Evolutionary conservation across 2,797 vertebrate species (phyloP).

Genomic region (Toxotes lorentzi): DNA sequence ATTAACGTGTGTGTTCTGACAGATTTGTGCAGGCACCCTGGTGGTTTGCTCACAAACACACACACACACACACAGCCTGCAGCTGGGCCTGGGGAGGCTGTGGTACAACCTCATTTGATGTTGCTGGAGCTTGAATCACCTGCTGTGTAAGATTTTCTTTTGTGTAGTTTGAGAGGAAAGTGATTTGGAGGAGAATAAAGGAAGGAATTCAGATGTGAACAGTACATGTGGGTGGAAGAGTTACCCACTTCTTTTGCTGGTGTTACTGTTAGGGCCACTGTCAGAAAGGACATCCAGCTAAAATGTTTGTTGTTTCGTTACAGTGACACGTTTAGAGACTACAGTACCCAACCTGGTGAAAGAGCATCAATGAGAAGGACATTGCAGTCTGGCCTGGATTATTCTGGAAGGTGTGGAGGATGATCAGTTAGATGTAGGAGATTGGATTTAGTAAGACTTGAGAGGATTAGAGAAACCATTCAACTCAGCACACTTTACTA

Average conservation of each 20-base stretch:
- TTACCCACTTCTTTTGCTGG: not conserved
- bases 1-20: constrained; percentile 68
- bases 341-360: not conserved
- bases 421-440: constrained; percentile 47
- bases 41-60: constrained; percentile 35
- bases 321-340: not conserved
- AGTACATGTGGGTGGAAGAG: not conserved
- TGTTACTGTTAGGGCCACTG: not conserved
- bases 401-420: constrained; percentile 55
- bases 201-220: not conserved
- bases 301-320: not conserved
- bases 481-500: constrained; percentile 57
- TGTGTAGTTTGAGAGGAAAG: constrained; percentile 8
- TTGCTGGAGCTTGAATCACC: constrained; percentile 18
- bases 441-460: constrained; percentile 63
- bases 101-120: constrained; percentile 8
- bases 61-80: constrained; percentile 12
- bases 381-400: constrained; percentile 28
- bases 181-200: not conserved
- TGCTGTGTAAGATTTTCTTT: not conserved
- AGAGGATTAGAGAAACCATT: constrained; percentile 68
- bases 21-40: constrained; percentile 41
- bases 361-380: constrained; percentile 22
- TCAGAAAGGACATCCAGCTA: not conserved
- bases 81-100: constrained; percentile 5